Evolutionary conservation across 2,113 vertebrate species (phyloP).

Genomic region (Lycocorax pyrrhopterus): DNA sequence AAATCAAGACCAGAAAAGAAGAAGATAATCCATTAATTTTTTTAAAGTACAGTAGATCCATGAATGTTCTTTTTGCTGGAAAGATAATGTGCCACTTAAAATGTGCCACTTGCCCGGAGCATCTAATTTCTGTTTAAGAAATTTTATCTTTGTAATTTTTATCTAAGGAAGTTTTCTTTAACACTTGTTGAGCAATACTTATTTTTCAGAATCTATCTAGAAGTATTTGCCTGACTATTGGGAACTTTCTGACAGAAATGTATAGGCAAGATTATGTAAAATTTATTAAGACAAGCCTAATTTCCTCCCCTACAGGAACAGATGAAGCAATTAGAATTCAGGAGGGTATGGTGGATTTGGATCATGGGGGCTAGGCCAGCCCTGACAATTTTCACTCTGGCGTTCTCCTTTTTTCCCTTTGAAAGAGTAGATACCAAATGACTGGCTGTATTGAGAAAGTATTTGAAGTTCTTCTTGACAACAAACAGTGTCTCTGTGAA

Average conservation of each 20-base stretch:
- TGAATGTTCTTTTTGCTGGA: background rate
- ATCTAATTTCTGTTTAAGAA: background rate
- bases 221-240: background rate
- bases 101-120: background rate
- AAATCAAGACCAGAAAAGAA: background rate
- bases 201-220: background rate
- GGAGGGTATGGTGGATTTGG: background rate
- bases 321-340: background rate
- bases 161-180: background rate
- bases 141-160: background rate
- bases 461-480: background rate
- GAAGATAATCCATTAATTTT: background rate
- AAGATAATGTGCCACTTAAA: background rate
- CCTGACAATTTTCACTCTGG: background rate
- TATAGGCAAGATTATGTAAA: background rate
- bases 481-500: background rate
- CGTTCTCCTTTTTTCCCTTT: background rate
- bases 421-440: background rate
- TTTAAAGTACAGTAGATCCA: background rate
- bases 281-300: background rate
- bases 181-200: background rate
- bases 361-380: background rate
- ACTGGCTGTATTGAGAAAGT: background rate
- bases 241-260: background rate
- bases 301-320: background rate